Conservation (phyloP, 2,113 vertebrate species). For the Anser brachyrhynchus region DNA sequence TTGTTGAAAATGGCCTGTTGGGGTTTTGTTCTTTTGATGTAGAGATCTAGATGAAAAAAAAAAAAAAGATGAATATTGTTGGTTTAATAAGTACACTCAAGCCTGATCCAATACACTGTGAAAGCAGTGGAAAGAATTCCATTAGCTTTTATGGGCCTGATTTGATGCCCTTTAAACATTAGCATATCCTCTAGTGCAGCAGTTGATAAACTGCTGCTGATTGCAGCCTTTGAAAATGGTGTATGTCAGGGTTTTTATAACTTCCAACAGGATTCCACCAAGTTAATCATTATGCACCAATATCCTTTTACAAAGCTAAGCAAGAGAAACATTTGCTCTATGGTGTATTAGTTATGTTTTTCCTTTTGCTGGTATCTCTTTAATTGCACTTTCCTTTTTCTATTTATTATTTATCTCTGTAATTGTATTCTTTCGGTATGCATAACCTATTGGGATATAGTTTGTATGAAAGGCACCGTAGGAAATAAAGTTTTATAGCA, state of each 20-base stretch:
- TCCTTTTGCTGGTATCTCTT: background rate
- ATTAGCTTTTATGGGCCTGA: conserved; percentile 9
- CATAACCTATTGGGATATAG: background rate
- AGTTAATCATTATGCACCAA: background rate
- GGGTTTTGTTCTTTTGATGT: background rate
- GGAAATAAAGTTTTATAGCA: conserved; percentile 5
- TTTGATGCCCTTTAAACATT: background rate
- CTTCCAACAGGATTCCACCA: background rate
- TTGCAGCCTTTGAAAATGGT: background rate
- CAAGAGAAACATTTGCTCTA: background rate
- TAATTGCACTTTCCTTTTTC: background rate
- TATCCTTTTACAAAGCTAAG: background rate
- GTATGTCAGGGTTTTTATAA: background rate
- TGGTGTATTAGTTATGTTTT: background rate
- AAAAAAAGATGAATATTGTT: background rate
- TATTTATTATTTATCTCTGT: conserved; percentile 25
- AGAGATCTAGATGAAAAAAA: background rate
- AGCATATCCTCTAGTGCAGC: background rate
- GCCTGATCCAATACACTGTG: background rate
- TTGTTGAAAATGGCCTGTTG: background rate
- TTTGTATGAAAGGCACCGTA: background rate
- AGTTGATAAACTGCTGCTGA: background rate
- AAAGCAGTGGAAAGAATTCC: background rate
- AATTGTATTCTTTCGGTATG: background rate
- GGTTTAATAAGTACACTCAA: background rate